These are phyloP conservation scores for Sabatieria punctata DNA, from an alignment of 2,888 invertebrate species.

Conservation along the genomic window DNA sequence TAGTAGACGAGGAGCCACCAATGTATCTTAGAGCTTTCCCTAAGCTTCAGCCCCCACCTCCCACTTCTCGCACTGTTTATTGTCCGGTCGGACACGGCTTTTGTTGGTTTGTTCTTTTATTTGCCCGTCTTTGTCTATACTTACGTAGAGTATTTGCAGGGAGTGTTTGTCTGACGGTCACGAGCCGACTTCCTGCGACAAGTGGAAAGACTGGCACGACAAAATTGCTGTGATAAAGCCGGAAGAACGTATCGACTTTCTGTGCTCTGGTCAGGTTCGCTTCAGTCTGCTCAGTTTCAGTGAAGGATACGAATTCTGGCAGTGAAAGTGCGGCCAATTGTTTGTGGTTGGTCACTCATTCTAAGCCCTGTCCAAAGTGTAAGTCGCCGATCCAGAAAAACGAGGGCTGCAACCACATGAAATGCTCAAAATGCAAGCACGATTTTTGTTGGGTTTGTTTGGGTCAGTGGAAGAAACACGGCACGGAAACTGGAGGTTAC, in stretches of 20 bases:
- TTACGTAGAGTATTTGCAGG: conserved; percentile 27
- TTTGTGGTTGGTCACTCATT: conserved; percentile 51
- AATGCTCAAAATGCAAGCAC: conserved; percentile 53
- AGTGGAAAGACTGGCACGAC: conserved; percentile 46
- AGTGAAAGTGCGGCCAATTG: conserved; percentile 47
- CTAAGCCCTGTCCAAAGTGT: conserved; percentile 52
- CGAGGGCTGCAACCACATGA: conserved; percentile 55
- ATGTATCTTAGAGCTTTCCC: conserved; percentile 10
- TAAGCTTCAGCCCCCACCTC: conserved; percentile 23
- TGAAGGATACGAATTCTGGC: conserved; percentile 8
- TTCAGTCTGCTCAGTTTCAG: conserved; percentile 3
- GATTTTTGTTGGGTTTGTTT: conserved; percentile 57
- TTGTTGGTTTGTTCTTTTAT: conserved; percentile 42
- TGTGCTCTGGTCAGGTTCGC: background rate
- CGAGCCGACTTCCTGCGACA: conserved; percentile 48
- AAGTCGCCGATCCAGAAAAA: conserved; percentile 53
- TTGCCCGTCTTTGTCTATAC: background rate
- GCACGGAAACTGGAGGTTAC: conserved; percentile 51
- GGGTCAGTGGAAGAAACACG: conserved; percentile 52
- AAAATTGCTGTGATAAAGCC: conserved; percentile 49
- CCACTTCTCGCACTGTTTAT: conserved; percentile 47
- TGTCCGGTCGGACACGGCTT: conserved; percentile 53
- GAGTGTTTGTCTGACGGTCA: conserved; percentile 47
- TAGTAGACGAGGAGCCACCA: conserved; percentile 22
- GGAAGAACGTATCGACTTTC: conserved; percentile 38